Evolutionary conservation across 2,113 vertebrate genomes (phyloP).

Genomic region (Burhinus bistriatus): DNA sequence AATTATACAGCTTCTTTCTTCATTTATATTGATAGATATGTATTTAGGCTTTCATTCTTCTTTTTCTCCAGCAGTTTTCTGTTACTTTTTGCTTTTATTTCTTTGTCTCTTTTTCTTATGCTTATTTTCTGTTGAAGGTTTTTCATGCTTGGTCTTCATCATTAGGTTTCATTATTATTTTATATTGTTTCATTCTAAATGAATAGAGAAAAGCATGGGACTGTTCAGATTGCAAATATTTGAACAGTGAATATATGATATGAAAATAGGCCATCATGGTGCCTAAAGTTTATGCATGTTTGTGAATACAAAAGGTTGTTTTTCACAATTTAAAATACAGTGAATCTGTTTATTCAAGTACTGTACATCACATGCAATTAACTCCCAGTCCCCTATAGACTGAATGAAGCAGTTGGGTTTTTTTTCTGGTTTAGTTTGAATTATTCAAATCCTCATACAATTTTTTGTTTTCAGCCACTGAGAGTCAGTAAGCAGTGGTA

Average conservation of each 20-base stretch:
- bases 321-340: not conserved
- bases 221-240: not conserved
- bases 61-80: not conserved
- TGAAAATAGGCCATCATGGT: not conserved
- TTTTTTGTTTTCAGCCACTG: not conserved
- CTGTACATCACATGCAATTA: not conserved
- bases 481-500: not conserved
- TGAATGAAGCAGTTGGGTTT: rapidly evolving
- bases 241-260: not conserved
- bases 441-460: not conserved
- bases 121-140: not conserved
- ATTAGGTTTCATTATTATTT: not conserved
- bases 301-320: not conserved
- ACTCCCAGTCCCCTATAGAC: not conserved
- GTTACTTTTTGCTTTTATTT: not conserved
- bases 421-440: not conserved
- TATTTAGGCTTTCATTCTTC: not conserved
- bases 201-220: not conserved
- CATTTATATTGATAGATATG: not conserved
- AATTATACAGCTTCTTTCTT: not conserved
- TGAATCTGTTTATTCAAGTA: not conserved
- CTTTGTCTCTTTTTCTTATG: not conserved
- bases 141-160: not conserved
- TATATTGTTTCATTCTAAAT: not conserved
- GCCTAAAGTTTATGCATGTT: not conserved